A percentile compares a stretch with the other conserved stretches of the same genome.
Evolutionary conservation across 1,140 invertebrate species (phyloP).

Genomic region (Pachyrhynchus sulphureomaculatus): DNA sequence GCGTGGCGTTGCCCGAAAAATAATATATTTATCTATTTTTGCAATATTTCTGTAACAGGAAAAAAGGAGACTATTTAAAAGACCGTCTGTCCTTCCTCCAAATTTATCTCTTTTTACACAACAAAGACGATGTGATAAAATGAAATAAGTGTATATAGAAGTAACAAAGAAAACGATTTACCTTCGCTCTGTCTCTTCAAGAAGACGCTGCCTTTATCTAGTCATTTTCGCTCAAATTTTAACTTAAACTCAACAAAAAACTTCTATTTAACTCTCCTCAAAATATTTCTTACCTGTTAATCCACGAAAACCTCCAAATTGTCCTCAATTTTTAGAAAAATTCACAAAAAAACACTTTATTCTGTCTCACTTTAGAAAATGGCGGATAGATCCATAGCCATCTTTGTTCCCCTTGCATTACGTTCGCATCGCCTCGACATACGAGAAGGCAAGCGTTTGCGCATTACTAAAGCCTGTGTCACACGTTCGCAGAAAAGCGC

Average conservation of each 20-base stretch:
- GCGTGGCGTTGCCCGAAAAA: not conserved
- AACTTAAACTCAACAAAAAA: slow-evolving; percentile 27
- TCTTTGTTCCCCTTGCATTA: slow-evolving; percentile 48
- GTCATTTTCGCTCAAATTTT: slow-evolving; percentile 22
- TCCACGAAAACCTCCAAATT: slow-evolving; percentile 29
- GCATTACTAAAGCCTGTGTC: slow-evolving; percentile 9
- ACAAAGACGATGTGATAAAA: slow-evolving; percentile 51
- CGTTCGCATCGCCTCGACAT: slow-evolving; percentile 14
- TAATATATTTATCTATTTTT: slow-evolving; percentile 6
- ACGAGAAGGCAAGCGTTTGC: slow-evolving; percentile 6
- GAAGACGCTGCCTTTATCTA: slow-evolving; percentile 13
- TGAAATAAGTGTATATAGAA: slow-evolving; percentile 51
- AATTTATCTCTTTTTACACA: slow-evolving; percentile 51
- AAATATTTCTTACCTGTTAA: slow-evolving; percentile 9
- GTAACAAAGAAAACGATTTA: slow-evolving; percentile 51
- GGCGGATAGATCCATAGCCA: slow-evolving; percentile 51
- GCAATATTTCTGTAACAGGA: not conserved
- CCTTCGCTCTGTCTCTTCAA: slow-evolving; percentile 40
- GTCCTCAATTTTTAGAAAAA: slow-evolving; percentile 34
- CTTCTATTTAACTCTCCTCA: not conserved
- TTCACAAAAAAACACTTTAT: slow-evolving; percentile 44
- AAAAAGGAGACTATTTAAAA: slow-evolving; percentile 18
- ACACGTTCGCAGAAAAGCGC: slow-evolving; percentile 20
- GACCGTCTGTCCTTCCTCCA: slow-evolving; percentile 33
- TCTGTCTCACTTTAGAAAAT: slow-evolving; percentile 54